Evolutionary conservation across 2,888 invertebrate genomes (phyloP).

Genomic region (Hirtodrosophila confusa): DNA sequence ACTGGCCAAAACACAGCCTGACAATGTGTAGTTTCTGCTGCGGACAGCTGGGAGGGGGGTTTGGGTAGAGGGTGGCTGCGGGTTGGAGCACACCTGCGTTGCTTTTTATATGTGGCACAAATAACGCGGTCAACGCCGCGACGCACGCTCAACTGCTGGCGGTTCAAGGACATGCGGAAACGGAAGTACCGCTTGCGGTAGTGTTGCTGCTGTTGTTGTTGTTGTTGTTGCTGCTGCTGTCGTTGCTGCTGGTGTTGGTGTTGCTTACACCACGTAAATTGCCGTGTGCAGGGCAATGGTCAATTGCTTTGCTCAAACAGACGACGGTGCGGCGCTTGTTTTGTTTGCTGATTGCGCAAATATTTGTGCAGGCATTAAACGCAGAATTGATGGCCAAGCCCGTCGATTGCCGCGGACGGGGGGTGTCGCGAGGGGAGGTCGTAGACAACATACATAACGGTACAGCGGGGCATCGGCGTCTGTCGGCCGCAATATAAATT

Average conservation of each 20-base stretch:
- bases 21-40: constrained; percentile 18
- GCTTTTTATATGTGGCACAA: constrained; percentile 34
- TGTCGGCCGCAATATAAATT: constrained; percentile 70
- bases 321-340: constrained; percentile 62
- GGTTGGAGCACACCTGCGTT: constrained; percentile 23
- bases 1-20: constrained; percentile 11
- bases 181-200: constrained; percentile 61
- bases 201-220: constrained; percentile 30
- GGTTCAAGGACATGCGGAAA: constrained; percentile 66
- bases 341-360: constrained; percentile 80
- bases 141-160: constrained; percentile 15
- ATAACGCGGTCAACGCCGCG: constrained; percentile 35
- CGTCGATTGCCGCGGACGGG: constrained; percentile 1
- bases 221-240: constrained; percentile 17
- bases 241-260: constrained; percentile 12
- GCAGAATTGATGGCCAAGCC: constrained; percentile 68
- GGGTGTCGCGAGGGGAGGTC: not conserved
- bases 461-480: constrained; percentile 16
- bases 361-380: constrained; percentile 79
- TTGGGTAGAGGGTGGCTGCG: not conserved
- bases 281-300: constrained; percentile 65
- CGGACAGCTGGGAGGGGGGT: not conserved
- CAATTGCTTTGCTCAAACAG: constrained; percentile 77
- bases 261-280: constrained; percentile 48
- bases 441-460: not conserved